Evolutionary conservation across 2,888 invertebrate genomes (phyloP), one percentile per base, ranked within the genome.

Genomic region (Cerceris ruficornis): DNA sequence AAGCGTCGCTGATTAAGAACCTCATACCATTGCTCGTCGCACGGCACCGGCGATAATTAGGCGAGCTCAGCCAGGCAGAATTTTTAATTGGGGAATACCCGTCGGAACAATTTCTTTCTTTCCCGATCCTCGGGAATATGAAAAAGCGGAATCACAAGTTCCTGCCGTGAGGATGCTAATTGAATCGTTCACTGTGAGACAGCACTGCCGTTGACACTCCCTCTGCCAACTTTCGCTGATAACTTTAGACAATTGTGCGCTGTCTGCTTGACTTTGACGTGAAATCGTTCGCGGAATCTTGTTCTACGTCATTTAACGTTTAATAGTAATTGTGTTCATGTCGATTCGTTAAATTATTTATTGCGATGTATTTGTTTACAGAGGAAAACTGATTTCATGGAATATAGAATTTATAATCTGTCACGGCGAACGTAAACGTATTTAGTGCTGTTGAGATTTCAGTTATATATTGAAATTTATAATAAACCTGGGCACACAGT

Each of bases 71-170:
- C 55, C 66, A 71, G 69, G 64, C 67, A 71, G 80, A 84, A 84
- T 82, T 85, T 85, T 85, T 85, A 85, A 85, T 85, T 85, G 85
- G 76, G 58, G 74, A 76, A 75, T 80, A 84, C 75, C 71, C 62
- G 65, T 42, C 49, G 74, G 77, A 72, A 77, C 74, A 75, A 80
- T 79, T 77, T 77, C 77, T 65, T 80, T 59, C 60, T 68, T 61
- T 50, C 46, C 9, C 57, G 43, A 62, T 54, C 17, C 61, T 50
- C 55, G 55, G 59, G 65, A 66, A 67, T 64, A 58, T n/a, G 68
- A 60, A 74, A 74, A 58, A 64, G 60, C 60, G 71, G 67, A 72
- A 68, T 59, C 66, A 41, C 11, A 76, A 69, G 41, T 81, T 61
- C 17, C 49, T 17, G 28, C 11, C 68, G 9, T 43, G 60, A 69